Conservation (phyloP, 2,113 vertebrate genomes). For the Phrynosoma blainvillii region DNA sequence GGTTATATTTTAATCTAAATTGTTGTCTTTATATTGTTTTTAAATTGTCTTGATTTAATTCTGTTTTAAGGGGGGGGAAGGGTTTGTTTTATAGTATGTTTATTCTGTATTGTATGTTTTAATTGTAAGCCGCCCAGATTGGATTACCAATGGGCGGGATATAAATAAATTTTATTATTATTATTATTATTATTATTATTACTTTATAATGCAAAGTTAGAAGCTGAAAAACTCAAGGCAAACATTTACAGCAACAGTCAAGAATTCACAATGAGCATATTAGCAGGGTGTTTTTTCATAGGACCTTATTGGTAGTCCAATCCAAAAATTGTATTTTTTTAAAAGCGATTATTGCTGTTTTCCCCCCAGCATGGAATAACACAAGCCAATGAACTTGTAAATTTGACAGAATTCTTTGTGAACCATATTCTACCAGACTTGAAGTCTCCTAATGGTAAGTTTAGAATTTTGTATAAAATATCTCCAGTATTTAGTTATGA, state of each 20-base stretch:
- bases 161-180: too few relatives aligned
- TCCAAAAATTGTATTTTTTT: neutral
- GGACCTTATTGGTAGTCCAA: neutral
- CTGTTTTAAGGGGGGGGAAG: too few relatives aligned
- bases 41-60: too few relatives aligned
- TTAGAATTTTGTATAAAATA: neutral
- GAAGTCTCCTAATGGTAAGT: conserved; percentile 90
- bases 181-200: too few relatives aligned
- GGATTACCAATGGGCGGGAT: too few relatives aligned
- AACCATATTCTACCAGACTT: conserved; percentile 95
- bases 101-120: too few relatives aligned
- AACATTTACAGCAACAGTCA: neutral
- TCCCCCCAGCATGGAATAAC: conserved; percentile 93
- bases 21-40: too few relatives aligned
- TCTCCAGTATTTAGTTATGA: accelerated
- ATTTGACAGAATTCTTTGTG: conserved; percentile 95
- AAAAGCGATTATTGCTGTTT: neutral
- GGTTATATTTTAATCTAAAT: too few relatives aligned
- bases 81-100: too few relatives aligned
- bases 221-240: neutral
- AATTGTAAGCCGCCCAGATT: too few relatives aligned
- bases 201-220: neutral
- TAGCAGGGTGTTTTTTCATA: neutral
- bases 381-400: conserved; percentile 97
- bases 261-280: neutral